Conservation (phyloP, 2,888 invertebrate genomes). For the Pilophorus perplexus region DNA sequence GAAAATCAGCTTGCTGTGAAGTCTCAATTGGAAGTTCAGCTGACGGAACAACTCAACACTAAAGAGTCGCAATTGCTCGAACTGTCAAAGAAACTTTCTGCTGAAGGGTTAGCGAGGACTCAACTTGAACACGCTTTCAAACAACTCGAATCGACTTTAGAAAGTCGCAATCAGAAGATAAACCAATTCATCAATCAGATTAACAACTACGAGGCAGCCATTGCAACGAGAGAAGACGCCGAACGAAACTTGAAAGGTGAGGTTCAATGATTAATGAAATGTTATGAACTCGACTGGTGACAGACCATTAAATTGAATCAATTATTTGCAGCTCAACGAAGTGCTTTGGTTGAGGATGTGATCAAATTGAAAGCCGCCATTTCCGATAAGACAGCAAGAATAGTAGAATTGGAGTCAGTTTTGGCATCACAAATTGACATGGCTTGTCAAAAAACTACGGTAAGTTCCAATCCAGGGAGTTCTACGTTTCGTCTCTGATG, state of each 20-base stretch:
- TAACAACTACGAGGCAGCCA: not conserved
- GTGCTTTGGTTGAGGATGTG: not conserved
- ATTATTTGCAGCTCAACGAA: not conserved
- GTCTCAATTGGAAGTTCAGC: not conserved
- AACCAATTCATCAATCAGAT: slow-evolving; percentile 3
- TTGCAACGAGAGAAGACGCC: not conserved
- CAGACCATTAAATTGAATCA: not conserved
- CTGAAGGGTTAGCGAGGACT: not conserved
- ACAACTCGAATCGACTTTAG: slow-evolving; percentile 4
- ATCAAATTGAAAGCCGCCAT: not conserved
- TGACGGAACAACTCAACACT: not conserved
- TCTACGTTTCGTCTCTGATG: not conserved
- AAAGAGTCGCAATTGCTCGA: not conserved
- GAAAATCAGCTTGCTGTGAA: not conserved
- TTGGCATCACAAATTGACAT: not conserved
- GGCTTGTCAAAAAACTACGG: not conserved
- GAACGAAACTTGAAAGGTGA: slow-evolving; percentile 1
- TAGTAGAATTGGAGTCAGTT: not conserved
- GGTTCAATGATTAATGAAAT: not conserved
- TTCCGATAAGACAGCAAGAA: not conserved
- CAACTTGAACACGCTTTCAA: slow-evolving; percentile 4
- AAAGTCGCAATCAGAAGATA: slow-evolving; percentile 25
- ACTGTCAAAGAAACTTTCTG: not conserved
- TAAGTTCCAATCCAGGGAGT: not conserved
- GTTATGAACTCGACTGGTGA: not conserved